These are phyloP conservation scores for Strix aluco DNA, from an alignment of 2,113 vertebrate species.

Conservation along the genomic window DNA sequence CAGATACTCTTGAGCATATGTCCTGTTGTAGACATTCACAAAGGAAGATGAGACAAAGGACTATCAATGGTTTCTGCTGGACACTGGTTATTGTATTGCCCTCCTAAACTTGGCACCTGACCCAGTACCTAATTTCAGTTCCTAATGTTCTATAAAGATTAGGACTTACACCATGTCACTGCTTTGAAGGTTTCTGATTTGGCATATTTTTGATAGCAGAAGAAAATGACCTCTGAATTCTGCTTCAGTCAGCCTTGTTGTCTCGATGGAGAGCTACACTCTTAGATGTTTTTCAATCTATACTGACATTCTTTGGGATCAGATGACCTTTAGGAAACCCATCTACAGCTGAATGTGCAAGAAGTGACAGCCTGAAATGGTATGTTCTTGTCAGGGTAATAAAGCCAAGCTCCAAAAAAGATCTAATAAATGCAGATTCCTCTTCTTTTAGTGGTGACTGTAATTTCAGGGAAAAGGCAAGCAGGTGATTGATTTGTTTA, in stretches of 20 bases:
- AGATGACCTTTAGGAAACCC: constrained; percentile 45
- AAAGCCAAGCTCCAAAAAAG: background rate
- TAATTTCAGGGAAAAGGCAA: constrained; percentile 31
- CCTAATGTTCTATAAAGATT: background rate
- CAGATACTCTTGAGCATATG: background rate
- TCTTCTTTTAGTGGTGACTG: background rate
- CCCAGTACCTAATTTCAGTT: background rate
- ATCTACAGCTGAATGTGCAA: constrained; percentile 17
- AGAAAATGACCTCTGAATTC: constrained; percentile 36
- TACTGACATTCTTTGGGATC: background rate
- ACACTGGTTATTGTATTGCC: background rate
- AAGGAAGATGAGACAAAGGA: background rate
- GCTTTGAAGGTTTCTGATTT: background rate
- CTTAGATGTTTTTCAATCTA: background rate
- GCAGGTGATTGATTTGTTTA: constrained; percentile 20
- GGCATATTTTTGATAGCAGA: background rate
- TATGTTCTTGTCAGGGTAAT: background rate
- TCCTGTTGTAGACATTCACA: background rate
- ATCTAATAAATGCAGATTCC: background rate
- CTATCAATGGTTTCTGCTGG: background rate
- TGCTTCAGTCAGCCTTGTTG: constrained; percentile 2
- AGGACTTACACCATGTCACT: background rate
- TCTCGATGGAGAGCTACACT: background rate
- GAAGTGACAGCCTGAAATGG: background rate
- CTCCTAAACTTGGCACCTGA: background rate